These are phyloP conservation scores for Balaeniceps rex DNA, from an alignment of 2,113 vertebrate genomes.

Conservation along the genomic window DNA sequence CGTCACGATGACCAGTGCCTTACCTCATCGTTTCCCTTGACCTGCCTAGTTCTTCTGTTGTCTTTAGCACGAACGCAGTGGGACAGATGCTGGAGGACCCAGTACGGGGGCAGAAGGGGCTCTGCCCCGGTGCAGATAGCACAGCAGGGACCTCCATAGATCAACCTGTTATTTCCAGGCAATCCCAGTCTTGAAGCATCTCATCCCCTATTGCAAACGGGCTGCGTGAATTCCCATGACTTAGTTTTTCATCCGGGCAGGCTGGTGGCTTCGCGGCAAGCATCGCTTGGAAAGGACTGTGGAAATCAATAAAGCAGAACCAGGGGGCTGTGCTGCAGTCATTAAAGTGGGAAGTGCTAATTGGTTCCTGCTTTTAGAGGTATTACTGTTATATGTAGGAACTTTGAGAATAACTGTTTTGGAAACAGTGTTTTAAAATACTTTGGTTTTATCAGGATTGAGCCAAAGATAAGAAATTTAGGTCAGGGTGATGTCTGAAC, in stretches of 20 bases:
- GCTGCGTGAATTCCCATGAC: not conserved
- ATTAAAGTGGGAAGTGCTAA: not conserved
- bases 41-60: not conserved
- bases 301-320: not conserved
- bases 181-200: not conserved
- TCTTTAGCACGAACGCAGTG: not conserved
- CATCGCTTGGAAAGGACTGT: not conserved
- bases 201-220: not conserved
- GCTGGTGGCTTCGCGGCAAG: not conserved
- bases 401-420: not conserved
- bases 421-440: not conserved
- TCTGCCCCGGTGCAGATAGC: fast-evolving
- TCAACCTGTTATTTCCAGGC: not conserved
- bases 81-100: not conserved
- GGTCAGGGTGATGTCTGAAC: not conserved
- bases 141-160: not conserved
- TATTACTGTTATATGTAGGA: not conserved
- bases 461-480: not conserved
- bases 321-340: not conserved
- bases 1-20: not conserved
- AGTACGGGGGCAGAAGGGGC: not conserved
- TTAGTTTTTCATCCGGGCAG: not conserved
- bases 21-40: not conserved
- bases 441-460: not conserved
- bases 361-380: not conserved